Evolutionary conservation across 2,797 vertebrate genomes (phyloP).

Genomic region (Peromyscus melanophrys): DNA sequence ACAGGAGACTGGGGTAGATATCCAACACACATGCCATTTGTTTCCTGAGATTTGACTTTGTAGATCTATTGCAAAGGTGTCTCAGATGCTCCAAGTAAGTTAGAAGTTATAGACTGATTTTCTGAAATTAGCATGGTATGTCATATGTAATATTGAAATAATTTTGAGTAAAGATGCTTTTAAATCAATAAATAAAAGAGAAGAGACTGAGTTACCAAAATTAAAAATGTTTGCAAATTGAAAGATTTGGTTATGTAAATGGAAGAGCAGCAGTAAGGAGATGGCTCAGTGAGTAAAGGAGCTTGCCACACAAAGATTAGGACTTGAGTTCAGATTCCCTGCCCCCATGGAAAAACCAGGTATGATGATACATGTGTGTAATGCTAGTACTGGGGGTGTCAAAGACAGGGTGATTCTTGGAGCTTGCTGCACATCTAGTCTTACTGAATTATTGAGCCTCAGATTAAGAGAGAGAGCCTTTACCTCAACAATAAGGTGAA

Average conservation of each 20-base stretch:
- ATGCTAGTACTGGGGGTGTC: neutral
- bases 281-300: too few relatives aligned
- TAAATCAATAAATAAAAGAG: neutral
- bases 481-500: neutral
- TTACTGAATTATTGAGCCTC: neutral
- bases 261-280: neutral
- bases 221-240: neutral
- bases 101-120: neutral
- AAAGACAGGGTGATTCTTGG: neutral
- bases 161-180: neutral
- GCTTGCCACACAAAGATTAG: neutral
- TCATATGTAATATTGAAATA: too few relatives aligned
- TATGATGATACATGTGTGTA: neutral
- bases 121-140: neutral
- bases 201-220: neutral
- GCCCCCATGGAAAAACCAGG: neutral
- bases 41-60: neutral
- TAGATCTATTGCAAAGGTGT: neutral
- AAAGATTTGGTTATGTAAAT: neutral
- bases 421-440: neutral
- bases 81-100: neutral
- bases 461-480: neutral
- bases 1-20: neutral
- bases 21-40: neutral
- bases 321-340: neutral